Conservation (phyloP, 64 coral and sea anemone genomes). For the Pachyseris speciosa region DNA sequence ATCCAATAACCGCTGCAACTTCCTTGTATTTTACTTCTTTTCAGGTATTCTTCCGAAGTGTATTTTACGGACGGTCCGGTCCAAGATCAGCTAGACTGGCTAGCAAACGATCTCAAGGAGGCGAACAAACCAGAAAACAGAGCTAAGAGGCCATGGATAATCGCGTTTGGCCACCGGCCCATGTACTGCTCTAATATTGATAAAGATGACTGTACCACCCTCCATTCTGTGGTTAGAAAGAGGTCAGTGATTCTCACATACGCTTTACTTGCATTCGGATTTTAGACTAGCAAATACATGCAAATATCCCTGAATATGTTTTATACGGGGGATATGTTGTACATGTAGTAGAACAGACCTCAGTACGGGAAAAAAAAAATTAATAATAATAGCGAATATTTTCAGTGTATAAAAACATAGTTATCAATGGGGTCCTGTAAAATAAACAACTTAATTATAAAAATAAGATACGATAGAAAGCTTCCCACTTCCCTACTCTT, state of each 20-base stretch:
- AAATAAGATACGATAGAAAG: no score
- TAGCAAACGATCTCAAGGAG: slow-evolving; percentile 69
- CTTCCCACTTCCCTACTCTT: no score
- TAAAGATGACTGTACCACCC: slow-evolving; percentile 73
- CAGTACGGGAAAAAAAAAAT: no score
- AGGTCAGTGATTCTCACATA: slow-evolving; percentile 36
- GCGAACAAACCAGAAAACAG: slow-evolving; percentile 87
- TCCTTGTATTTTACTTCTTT: background rate
- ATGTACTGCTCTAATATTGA: slow-evolving; percentile 99
- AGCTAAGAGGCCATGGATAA: slow-evolving; percentile 81
- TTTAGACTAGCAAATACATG: no score
- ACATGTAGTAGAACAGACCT: no score
- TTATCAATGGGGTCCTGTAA: no score
- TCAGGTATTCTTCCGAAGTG: slow-evolving; percentile 86
- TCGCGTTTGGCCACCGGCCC: slow-evolving; percentile 92
- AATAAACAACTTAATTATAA: no score
- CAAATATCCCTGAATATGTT: no score
- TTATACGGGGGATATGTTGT: no score
- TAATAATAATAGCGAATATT: no score
- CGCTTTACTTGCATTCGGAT: no score
- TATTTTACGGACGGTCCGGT: slow-evolving; percentile 72
- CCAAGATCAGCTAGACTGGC: slow-evolving; percentile 56
- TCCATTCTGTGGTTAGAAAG: slow-evolving; percentile 42
- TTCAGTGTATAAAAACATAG: no score
- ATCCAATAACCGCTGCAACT: background rate